Conservation (phyloP, 1,140 invertebrate genomes). For the Zeugodacus cucurbitae region DNA sequence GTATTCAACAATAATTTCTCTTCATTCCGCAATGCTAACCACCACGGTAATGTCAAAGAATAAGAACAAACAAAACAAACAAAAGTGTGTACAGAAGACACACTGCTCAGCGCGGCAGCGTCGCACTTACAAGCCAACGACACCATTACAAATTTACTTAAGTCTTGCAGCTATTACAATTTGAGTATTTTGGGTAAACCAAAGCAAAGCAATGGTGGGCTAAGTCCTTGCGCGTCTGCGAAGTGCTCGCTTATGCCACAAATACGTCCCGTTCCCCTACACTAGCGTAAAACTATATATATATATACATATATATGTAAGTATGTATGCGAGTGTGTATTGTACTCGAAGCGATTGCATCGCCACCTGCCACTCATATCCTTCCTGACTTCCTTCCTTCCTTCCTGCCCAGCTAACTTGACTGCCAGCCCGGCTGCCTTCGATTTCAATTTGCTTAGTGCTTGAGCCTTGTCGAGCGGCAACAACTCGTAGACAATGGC, state of each 20-base stretch:
- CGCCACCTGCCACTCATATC: constrained; percentile 25
- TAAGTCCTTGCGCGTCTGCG: not conserved
- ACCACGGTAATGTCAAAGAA: not conserved
- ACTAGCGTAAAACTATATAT: not conserved
- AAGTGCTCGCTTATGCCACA: not conserved
- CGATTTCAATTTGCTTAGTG: constrained; percentile 26
- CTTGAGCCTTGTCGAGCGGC: not conserved
- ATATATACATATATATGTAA: too few relatives aligned
- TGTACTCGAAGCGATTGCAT: not conserved
- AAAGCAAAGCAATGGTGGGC: not conserved
- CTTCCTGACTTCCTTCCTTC: constrained; percentile 17
- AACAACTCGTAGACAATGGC: constrained; percentile 16
- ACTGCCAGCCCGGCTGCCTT: not conserved
- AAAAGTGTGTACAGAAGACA: not conserved
- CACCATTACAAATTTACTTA: not conserved
- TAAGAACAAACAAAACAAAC: not conserved
- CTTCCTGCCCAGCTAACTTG: not conserved
- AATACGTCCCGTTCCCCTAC: too few relatives aligned
- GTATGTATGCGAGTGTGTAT: too few relatives aligned
- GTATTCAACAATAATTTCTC: too few relatives aligned
- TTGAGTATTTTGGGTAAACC: constrained; percentile 1
- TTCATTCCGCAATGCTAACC: too few relatives aligned
- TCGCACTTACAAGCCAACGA: not conserved
- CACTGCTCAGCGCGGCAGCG: not conserved
- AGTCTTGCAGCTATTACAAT: not conserved